These are phyloP conservation scores for Littorina saxatilis DNA, from an alignment of 1,140 invertebrate species.

Conservation along the genomic window DNA sequence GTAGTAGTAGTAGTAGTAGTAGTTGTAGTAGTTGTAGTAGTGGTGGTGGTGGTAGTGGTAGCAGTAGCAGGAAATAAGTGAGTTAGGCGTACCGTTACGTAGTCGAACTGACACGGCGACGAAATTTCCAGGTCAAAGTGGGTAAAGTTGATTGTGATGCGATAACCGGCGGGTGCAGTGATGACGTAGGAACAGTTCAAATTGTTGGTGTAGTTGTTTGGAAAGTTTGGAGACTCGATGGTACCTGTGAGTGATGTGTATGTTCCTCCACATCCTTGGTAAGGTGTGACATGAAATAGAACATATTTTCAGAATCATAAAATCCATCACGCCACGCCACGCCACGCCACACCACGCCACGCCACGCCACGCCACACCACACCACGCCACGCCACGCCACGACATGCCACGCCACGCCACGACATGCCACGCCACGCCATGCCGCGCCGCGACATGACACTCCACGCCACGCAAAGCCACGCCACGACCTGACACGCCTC, in stretches of 20 bases:
- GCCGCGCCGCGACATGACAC: slow-evolving; percentile 45
- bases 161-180: slow-evolving; percentile 90
- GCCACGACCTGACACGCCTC: slow-evolving; percentile 41
- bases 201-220: slow-evolving; percentile 94
- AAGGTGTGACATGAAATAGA: too few species aligned
- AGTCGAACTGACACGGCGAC: slow-evolving; percentile 97
- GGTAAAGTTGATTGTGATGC: slow-evolving; percentile 83
- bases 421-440: slow-evolving; percentile 49
- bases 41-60: not conserved
- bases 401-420: too few species aligned
- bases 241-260: slow-evolving; percentile 66
- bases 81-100: slow-evolving; percentile 80
- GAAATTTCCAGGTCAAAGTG: slow-evolving; percentile 78
- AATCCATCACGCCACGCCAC: slow-evolving; percentile 42
- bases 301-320: too few species aligned
- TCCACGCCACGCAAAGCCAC: slow-evolving; percentile 44
- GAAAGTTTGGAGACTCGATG: slow-evolving; percentile 87
- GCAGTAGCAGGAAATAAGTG: not conserved
- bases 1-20: too few species aligned
- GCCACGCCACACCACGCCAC: slow-evolving; percentile 50
- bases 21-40: too few species aligned
- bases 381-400: slow-evolving; percentile 48
- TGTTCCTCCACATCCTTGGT: slow-evolving; percentile 73
- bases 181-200: slow-evolving; percentile 97
- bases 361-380: slow-evolving; percentile 48